phyloP scores from a whole-genome alignment of 2,113 vertebrate genomes.

The Osmerus eperlanus region DNA sequence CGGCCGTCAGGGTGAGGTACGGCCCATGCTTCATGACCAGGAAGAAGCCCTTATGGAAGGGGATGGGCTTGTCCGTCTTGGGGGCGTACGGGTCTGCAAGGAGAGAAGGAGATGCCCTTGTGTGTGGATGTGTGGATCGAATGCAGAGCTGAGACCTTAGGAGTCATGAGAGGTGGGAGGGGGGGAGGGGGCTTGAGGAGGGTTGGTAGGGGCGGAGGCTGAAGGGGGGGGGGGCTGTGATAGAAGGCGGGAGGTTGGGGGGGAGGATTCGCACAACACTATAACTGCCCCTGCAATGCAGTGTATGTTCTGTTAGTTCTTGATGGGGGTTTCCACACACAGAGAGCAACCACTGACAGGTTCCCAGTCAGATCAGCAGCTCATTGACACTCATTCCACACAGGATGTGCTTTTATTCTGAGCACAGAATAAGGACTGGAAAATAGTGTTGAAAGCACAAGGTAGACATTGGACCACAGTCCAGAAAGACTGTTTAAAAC shows the following conservation, averaged over 20 bases:
- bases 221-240: neutral
- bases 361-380: neutral
- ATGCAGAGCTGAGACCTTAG: too few relatives aligned
- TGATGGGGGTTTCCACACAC: neutral
- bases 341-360: neutral
- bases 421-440: neutral
- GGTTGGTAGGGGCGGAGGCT: too few relatives aligned
- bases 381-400: neutral
- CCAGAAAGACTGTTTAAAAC: neutral
- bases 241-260: neutral
- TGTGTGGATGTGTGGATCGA: too few relatives aligned
- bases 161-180: slow-evolving; percentile 10
- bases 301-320: slow-evolving; percentile 23
- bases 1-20: slow-evolving; percentile 83
- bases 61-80: slow-evolving; percentile 75
- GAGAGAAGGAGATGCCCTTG: neutral
- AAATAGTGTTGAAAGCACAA: neutral
- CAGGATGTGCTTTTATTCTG: neutral
- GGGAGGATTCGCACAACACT: slow-evolving; percentile 21
- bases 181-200: slow-evolving; percentile 76
- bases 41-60: slow-evolving; percentile 84
- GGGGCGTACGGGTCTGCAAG: slow-evolving; percentile 77
- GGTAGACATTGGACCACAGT: neutral
- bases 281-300: slow-evolving; percentile 49
- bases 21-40: slow-evolving; percentile 85